Percentiles rank a stretch among this genome's conserved stretches.
Evolutionary conservation across 2,888 invertebrate genomes (phyloP).

Genomic region (Thumatha senex): DNA sequence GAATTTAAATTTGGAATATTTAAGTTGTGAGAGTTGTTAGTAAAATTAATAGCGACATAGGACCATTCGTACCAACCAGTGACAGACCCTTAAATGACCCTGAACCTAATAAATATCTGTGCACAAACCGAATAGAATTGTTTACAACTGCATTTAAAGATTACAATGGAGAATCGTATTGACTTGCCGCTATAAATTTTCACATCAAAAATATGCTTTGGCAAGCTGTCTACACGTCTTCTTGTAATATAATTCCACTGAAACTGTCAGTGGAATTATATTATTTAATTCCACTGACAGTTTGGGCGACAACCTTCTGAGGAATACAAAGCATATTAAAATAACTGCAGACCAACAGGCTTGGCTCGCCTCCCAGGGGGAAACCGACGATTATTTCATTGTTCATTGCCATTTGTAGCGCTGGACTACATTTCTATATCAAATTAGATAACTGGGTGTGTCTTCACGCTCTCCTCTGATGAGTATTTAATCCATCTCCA

Average conservation of each 20-base stretch:
- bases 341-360: slow-evolving; percentile 34
- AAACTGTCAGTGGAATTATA: slow-evolving; percentile 22
- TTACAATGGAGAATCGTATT: neutral
- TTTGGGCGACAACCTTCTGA: slow-evolving; percentile 34
- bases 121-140: neutral
- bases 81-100: slow-evolving; percentile 37
- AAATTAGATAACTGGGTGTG: slow-evolving; percentile 37
- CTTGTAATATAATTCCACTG: slow-evolving; percentile 2
- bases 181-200: too few relatives aligned
- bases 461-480: slow-evolving; percentile 12
- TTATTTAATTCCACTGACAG: slow-evolving; percentile 19
- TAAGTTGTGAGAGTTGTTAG: too few relatives aligned
- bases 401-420: slow-evolving; percentile 56
- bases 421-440: slow-evolving; percentile 43
- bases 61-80: slow-evolving; percentile 52
- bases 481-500: slow-evolving; percentile 9
- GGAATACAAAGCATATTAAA: slow-evolving; percentile 28
- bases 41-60: slow-evolving; percentile 7
- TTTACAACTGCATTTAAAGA: slow-evolving; percentile 9
- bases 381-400: slow-evolving; percentile 66
- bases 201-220: too few relatives aligned
- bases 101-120: slow-evolving; percentile 15
- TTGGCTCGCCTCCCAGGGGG: slow-evolving; percentile 52
- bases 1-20: too few relatives aligned
- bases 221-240: slow-evolving; percentile 12